Base-by-base conservation (phyloP, 2,113 vertebrate genomes). In the Tichodroma muraria region DNA sequence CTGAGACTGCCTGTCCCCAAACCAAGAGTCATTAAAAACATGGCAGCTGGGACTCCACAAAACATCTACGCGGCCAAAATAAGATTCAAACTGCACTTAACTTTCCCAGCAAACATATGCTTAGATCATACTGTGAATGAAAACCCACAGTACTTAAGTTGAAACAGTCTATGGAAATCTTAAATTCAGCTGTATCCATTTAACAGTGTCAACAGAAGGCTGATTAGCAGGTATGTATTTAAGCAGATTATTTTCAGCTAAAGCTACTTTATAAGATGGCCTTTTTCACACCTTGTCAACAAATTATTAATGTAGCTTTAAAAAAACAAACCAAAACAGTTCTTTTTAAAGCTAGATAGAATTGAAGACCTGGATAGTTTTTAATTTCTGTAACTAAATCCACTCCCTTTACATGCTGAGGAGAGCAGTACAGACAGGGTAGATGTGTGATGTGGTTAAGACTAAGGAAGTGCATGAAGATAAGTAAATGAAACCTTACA, bases 181-280 rank as follows among this genome's bases (percentile, higher is more conserved):
- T 15, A 63, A 60, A 7, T 53, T 47, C 77, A 71, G 35, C 77
- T 56, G 17, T 33, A 90, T n/a, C 72, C 37, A 68, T 68, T 90
- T 78, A 95, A 66, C 72, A 75, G 60, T 30, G 45, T 57, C 37
- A 73, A 42, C 0, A 70, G 40, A 82, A 80, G 93, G 85, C 88
- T 69, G 78, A 94, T 91, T 89, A 89, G 92, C 59, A 89, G 25
- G 82, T 80, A 40, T 91, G 37, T 53, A 50, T 72, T 95, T 91
- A 87, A 91, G 52, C 17, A 75, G 65, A 89, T 94, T 88, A 87
- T 63, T 91, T 84, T 64, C 75, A 85, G 61, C 25, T 79, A 85
- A 88, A 72, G 50, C 75, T 83, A 54, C 52, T 11, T 50, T 72
- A 37, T 4, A 70, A 64, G 49, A 83, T 69, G 30, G 47, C 14